Conservation (phyloP, 2,797 vertebrate species). For the Cyprinella venusta region DNA sequence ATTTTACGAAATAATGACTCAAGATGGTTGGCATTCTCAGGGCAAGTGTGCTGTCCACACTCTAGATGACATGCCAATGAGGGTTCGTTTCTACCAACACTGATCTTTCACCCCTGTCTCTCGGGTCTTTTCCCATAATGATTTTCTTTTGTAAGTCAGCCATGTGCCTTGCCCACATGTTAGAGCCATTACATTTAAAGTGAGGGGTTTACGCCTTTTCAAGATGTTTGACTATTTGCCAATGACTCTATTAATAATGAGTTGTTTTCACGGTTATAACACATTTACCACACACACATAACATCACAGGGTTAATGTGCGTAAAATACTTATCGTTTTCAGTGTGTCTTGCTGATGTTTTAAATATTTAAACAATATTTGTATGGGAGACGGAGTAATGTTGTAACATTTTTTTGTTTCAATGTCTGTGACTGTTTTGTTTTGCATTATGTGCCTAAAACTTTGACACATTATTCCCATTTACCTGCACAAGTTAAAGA, state of each 20-base stretch:
- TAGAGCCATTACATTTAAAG: conserved; percentile 78
- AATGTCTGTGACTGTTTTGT: neutral
- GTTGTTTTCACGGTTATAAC: conserved; percentile 78
- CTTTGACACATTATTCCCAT: neutral
- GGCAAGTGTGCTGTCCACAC: conserved; percentile 66
- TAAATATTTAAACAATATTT: neutral
- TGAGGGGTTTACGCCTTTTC: conserved; percentile 75
- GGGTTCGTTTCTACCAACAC: conserved; percentile 66
- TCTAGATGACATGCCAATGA: conserved; percentile 74
- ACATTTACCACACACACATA: conserved; percentile 69
- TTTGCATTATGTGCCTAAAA: neutral
- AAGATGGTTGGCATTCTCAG: conserved; percentile 1
- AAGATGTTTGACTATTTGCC: conserved; percentile 82
- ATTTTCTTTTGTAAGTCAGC: conserved; percentile 69
- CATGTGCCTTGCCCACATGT: conserved; percentile 74
- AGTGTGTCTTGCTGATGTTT: neutral
- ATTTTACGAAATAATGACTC: neutral
- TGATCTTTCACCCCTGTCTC: conserved; percentile 75
- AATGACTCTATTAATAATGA: conserved; percentile 78
- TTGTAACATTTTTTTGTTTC: neutral
- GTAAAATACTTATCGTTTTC: neutral
- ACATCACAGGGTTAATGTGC: neutral
- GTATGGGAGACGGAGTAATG: neutral
- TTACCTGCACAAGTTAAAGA: neutral
- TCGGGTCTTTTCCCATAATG: conserved; percentile 66